phyloP scores from a whole-genome alignment of 1,140 invertebrate species.

The Drosophila obscura region DNA sequence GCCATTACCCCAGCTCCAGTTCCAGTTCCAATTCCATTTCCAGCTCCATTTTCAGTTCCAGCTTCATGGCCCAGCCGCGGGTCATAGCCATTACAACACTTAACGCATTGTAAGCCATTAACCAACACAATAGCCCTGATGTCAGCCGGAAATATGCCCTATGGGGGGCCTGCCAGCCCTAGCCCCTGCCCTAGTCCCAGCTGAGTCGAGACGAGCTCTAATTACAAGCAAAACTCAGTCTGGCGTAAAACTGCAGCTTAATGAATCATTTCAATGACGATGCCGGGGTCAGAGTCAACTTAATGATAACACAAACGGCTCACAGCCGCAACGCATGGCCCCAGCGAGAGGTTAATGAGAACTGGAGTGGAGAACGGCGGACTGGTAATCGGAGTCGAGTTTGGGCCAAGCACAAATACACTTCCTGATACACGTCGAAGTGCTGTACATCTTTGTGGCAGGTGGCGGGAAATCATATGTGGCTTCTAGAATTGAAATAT shows the following conservation, averaged over 20 bases:
- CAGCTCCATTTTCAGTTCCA: constrained; percentile 1
- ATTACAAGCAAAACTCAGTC: constrained; percentile 50
- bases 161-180: constrained; percentile 4
- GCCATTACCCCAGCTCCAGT: neutral
- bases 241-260: constrained; percentile 60
- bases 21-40: constrained; percentile 24
- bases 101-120: constrained; percentile 61
- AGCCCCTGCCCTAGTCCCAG: constrained; percentile 23
- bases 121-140: constrained; percentile 48
- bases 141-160: constrained; percentile 45
- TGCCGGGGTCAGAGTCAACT: constrained; percentile 28
- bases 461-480: too few species aligned
- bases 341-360: constrained; percentile 36
- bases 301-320: constrained; percentile 9
- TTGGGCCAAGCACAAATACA: too few species aligned
- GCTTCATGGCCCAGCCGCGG: neutral
- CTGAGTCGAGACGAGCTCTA: constrained; percentile 26
- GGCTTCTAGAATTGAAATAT: too few species aligned
- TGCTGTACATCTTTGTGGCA: too few species aligned
- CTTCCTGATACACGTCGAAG: too few species aligned
- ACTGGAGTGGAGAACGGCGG: constrained; percentile 3
- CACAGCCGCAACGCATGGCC: neutral
- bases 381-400: constrained; percentile 11
- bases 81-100: constrained; percentile 39
- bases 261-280: constrained; percentile 70